Evolutionary conservation across 2,797 vertebrate species (phyloP).

Genomic region (Myotis myotis): DNA sequence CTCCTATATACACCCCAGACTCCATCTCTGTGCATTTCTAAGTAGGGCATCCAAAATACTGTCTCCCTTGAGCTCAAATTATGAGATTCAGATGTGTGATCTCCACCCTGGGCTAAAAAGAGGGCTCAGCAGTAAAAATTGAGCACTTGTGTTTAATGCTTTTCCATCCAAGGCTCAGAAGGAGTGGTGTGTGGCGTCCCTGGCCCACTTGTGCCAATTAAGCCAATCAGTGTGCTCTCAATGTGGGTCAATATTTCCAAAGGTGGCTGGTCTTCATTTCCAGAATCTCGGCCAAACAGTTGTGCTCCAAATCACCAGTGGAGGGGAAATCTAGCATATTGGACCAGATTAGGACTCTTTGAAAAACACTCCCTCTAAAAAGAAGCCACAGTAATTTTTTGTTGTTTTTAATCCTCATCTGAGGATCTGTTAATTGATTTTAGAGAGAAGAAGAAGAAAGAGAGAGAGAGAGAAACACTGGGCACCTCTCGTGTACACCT

Average conservation of each 20-base stretch:
- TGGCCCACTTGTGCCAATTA: not conserved
- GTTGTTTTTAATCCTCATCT: not conserved
- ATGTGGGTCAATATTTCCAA: not conserved
- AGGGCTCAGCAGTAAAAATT: not conserved
- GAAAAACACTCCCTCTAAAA: not conserved
- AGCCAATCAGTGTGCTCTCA: not conserved
- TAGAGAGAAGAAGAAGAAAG: not conserved
- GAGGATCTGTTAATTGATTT: not conserved
- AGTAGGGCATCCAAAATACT: not conserved
- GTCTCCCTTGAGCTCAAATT: not conserved
- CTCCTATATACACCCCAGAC: not conserved
- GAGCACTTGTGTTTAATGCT: not conserved
- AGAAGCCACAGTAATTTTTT: not conserved
- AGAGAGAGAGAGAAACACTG: not conserved
- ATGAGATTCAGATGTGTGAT: not conserved
- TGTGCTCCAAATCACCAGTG: not conserved
- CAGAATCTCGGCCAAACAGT: not conserved
- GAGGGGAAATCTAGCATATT: not conserved
- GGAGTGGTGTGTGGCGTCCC: accelerated
- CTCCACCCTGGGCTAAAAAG: not conserved
- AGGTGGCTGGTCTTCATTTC: not conserved
- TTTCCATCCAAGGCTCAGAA: not conserved
- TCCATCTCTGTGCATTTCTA: not conserved
- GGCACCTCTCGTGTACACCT: not conserved
- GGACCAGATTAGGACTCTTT: not conserved